phyloP scores from a whole-genome alignment of 2,113 vertebrate genomes.

The Semnopithecus entellus region DNA sequence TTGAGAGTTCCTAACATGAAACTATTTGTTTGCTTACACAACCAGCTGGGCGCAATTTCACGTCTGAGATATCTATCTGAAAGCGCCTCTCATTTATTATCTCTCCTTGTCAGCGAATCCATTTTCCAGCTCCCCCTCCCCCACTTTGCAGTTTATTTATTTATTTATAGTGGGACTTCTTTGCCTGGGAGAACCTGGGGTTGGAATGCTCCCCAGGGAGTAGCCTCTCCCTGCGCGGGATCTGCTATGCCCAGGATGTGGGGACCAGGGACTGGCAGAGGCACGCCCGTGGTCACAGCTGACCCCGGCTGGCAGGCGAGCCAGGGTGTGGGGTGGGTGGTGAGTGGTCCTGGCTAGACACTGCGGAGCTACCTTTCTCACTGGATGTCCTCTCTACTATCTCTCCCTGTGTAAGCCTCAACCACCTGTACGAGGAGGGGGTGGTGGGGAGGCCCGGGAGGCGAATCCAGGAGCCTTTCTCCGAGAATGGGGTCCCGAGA shows the following conservation, averaged over 20 bases:
- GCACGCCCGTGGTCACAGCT: neutral
- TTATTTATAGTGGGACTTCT: slow-evolving; percentile 53
- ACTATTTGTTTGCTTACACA: slow-evolving; percentile 99
- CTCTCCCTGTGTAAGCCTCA: neutral
- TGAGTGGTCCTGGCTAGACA: neutral
- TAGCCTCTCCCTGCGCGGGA: neutral
- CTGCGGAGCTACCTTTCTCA: neutral
- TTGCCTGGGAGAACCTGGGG: slow-evolving; percentile 77
- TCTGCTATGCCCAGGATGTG: neutral
- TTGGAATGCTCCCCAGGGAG: slow-evolving; percentile 64
- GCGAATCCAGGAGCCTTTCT: neutral
- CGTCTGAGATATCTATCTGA: slow-evolving; percentile 98
- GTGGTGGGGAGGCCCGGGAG: neutral
- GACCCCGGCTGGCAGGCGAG: neutral
- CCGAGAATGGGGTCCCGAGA: accelerated
- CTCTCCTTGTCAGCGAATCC: slow-evolving; percentile 92
- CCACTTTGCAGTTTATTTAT: slow-evolving; percentile 56
- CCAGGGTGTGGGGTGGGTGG: neutral
- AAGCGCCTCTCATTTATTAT: slow-evolving; percentile 95
- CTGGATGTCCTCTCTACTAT: neutral
- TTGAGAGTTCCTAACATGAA: slow-evolving; percentile 92
- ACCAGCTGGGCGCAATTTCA: slow-evolving; percentile 98
- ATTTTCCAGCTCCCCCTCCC: slow-evolving; percentile 85
- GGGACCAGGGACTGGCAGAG: neutral
- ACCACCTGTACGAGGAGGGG: slow-evolving; percentile 55